phyloP scores from a whole-genome alignment of 2,888 invertebrate species.

The Drosophila peninsularis region DNA sequence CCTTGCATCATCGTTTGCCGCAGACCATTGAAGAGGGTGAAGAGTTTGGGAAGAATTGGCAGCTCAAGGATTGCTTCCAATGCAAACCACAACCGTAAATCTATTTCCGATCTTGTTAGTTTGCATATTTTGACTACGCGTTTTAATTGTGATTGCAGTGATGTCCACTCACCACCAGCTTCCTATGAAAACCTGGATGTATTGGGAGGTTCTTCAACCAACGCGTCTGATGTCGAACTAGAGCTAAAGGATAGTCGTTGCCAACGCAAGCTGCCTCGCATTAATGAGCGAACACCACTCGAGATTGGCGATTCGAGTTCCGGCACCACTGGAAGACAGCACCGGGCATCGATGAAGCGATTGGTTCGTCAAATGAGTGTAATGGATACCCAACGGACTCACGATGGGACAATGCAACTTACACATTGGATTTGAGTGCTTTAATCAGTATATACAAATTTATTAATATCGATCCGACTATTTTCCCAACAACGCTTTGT shows the following conservation, averaged over 20 bases:
- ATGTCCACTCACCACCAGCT: constrained; percentile 84
- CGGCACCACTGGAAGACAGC: constrained; percentile 54
- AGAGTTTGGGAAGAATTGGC: constrained; percentile 93
- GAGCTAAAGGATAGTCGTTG: constrained; percentile 78
- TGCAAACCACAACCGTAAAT: constrained; percentile 89
- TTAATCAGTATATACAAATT: neutral
- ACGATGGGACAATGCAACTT: constrained; percentile 92
- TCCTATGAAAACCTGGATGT: constrained; percentile 91
- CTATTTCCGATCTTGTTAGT: neutral
- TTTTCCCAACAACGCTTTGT: neutral
- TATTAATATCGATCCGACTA: neutral
- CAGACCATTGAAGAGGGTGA: constrained; percentile 96
- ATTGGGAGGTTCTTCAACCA: constrained; percentile 85
- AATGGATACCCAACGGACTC: constrained; percentile 92
- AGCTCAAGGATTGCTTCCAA: constrained; percentile 89
- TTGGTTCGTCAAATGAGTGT: constrained; percentile 91
- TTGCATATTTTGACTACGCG: neutral
- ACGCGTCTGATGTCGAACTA: constrained; percentile 78
- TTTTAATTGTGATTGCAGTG: constrained; percentile 25
- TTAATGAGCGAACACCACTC: constrained; percentile 85
- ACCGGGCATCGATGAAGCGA: constrained; percentile 88
- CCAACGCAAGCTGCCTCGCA: constrained; percentile 50
- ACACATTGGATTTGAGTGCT: constrained; percentile 91
- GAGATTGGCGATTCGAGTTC: constrained; percentile 35
- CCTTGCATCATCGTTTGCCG: constrained; percentile 91